A percentile compares a stretch with the other conserved stretches of the same genome.
phyloP scores from a whole-genome alignment of 2,888 invertebrate species.

The Dicroscelio sp. region DNA sequence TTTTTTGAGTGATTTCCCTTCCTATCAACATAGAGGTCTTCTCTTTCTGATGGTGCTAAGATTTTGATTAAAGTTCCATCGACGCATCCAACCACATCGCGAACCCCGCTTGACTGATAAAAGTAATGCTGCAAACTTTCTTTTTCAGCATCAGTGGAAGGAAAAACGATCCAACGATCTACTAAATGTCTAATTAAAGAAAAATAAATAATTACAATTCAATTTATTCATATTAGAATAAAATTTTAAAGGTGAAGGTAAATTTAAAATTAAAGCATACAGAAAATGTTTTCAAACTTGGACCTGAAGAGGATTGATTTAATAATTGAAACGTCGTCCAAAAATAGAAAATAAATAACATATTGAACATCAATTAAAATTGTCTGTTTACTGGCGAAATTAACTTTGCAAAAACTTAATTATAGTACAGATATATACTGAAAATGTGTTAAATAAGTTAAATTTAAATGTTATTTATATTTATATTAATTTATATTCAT shows the following conservation, averaged over 20 bases:
- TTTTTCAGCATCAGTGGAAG: neutral
- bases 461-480: no score
- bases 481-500: neutral
- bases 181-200: neutral
- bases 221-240: no score
- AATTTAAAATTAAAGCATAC: no score
- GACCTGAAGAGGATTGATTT: no score
- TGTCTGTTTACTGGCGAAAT: no score
- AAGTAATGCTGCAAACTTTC: neutral
- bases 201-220: neutral
- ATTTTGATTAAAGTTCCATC: slow-evolving; percentile 6
- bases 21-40: slow-evolving; percentile 5
- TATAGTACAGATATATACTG: no score
- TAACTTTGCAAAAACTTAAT: no score
- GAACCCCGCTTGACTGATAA: slow-evolving; percentile 4
- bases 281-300: neutral
- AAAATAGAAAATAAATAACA: no score
- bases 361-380: no score
- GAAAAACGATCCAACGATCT: neutral
- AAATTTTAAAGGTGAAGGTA: no score
- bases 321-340: no score
- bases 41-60: neutral
- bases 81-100: neutral
- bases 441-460: no score
- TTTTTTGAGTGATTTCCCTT: slow-evolving; percentile 33